Evolutionary conservation across 2,888 invertebrate species (phyloP).

Genomic region (Zonitis immaculata): DNA sequence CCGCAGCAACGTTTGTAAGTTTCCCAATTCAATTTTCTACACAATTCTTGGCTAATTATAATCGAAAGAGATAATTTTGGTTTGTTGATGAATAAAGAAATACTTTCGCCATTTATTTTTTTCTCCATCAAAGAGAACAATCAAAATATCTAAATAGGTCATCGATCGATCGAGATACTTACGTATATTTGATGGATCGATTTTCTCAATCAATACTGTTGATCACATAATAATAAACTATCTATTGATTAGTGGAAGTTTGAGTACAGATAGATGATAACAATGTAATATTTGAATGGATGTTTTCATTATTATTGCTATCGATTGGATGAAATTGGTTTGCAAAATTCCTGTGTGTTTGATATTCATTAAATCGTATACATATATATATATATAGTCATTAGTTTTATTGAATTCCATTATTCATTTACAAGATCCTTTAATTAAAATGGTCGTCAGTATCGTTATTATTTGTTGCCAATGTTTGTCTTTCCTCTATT

Average conservation of each 20-base stretch:
- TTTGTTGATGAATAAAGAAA: background rate
- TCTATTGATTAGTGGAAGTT: too few species aligned
- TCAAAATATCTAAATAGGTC: too few species aligned
- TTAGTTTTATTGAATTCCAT: slow-evolving; percentile 28
- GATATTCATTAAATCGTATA: slow-evolving; percentile 22
- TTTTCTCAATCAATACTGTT: too few species aligned
- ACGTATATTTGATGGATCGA: too few species aligned
- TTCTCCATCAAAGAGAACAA: too few species aligned
- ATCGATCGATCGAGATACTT: too few species aligned
- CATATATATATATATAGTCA: too few species aligned
- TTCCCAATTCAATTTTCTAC: background rate
- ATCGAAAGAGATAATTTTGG: background rate
- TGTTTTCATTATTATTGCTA: too few species aligned
- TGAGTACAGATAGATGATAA: too few species aligned
- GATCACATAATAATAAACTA: too few species aligned
- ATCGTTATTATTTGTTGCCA: slow-evolving; percentile 23
- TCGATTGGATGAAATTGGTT: too few species aligned
- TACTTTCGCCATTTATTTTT: background rate
- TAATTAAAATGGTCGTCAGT: slow-evolving; percentile 27
- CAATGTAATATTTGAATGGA: too few species aligned
- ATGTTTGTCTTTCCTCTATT: slow-evolving; percentile 8
- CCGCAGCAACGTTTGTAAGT: background rate
- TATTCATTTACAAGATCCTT: slow-evolving; percentile 27
- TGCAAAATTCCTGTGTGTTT: slow-evolving; percentile 7
- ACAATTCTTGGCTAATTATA: background rate